Conservation (phyloP, 2,113 vertebrate species). For the Gracilinanus agilis region DNA sequence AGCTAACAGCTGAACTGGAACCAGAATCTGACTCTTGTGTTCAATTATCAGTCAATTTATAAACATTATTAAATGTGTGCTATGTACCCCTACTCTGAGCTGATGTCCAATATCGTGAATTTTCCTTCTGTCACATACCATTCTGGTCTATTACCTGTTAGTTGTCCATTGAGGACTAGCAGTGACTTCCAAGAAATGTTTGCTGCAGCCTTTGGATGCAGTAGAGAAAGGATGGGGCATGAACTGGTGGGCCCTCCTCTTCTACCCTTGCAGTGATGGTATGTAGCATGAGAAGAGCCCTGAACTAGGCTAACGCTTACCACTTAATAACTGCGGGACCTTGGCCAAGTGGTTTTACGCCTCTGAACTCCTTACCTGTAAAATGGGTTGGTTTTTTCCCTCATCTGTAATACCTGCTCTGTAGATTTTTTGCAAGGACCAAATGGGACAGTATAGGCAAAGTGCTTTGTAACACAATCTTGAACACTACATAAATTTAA, state of each 20-base stretch:
- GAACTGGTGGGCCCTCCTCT: neutral
- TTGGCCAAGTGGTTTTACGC: neutral
- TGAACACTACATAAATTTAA: neutral
- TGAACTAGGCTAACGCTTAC: neutral
- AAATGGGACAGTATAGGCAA: neutral
- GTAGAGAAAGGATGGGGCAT: neutral
- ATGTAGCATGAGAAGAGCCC: neutral
- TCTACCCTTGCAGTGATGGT: neutral
- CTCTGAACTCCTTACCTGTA: neutral
- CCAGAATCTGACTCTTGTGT: neutral
- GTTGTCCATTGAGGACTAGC: neutral
- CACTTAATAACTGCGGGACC: neutral
- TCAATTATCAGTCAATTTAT: neutral
- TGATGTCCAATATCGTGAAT: neutral
- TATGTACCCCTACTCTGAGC: neutral
- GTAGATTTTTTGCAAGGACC: neutral
- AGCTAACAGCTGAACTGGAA: neutral
- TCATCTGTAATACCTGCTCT: neutral
- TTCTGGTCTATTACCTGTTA: neutral
- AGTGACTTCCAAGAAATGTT: neutral
- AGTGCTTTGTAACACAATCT: neutral
- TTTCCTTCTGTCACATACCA: neutral
- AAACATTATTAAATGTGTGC: neutral
- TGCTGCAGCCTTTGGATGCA: neutral
- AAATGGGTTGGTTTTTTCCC: neutral